Base-by-base conservation (phyloP, 1,140 invertebrate species). In the Ceratosolen fusciceps region DNA sequence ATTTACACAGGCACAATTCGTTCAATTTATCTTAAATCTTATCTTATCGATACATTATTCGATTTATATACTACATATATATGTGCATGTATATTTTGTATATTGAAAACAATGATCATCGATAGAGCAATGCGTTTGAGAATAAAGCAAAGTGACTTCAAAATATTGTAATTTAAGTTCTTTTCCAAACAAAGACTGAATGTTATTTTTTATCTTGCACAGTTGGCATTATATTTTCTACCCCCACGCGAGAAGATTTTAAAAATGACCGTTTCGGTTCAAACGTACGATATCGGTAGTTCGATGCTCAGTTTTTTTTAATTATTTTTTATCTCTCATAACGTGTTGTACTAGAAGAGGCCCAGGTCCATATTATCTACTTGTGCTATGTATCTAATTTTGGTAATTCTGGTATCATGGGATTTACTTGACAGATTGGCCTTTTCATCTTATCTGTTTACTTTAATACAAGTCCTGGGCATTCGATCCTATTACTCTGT, bases 181-280 rank as follows among this genome's bases (percentile, higher is more conserved):
- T n/a, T n/a, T n/a, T n/a, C n/a, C n/a, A n/a, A n/a, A n/a, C n/a
- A n/a, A n/a, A n/a, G 7, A 24, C 3, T 4, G 21, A 9, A 31
- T 31, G 19, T 29, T 16, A 24, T 24, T 14, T 62, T 65, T 74
- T 74, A 31, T 74, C 56, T 29, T 14, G n/a, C 26, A 37, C 58
- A 74, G 58, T 74, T 74, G 73, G 74, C 5, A 75, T 34, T n/a
- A 29, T 24, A 21, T 34, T 37, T 43, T 21, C 19, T 39, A 1
- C n/a, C n/a, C 1, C 9, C 16, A 24, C 3, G 29, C 24, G 16
- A 37, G 8, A 65, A 1, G 19, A 68, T 39, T 77, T 77, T 12
- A 60, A 77, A 77, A 77, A 24, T 60, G 76, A 77, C 76, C 67
- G 76, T 77, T 77, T 77, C 37, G 24, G 24, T 52, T 54, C 68